phyloP scores from a whole-genome alignment of 2,888 invertebrate species.

The Gnatocerus cornutus region DNA sequence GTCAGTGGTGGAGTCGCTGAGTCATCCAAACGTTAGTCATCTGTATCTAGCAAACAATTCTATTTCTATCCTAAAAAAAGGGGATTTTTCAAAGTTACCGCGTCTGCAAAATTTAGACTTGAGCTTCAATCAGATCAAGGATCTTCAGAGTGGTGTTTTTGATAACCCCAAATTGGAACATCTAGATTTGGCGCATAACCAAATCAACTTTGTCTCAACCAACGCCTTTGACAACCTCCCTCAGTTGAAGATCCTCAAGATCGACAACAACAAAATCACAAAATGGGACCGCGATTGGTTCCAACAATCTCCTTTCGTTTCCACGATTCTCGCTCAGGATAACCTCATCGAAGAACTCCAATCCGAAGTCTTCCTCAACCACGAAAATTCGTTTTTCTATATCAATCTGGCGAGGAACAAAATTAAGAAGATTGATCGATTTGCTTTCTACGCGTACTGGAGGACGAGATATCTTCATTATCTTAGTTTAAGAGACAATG shows the following conservation, averaged over 20 bases:
- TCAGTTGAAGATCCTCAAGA: background rate
- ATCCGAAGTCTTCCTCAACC: background rate
- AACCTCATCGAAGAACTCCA: slow-evolving; percentile 3
- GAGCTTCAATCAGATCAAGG: background rate
- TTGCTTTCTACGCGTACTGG: background rate
- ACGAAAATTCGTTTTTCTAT: background rate
- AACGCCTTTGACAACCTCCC: background rate
- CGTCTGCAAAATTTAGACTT: background rate
- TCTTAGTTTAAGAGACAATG: background rate
- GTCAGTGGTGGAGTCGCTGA: background rate
- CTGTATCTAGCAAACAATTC: slow-evolving; percentile 1
- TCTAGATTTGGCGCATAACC: background rate
- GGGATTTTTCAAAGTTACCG: background rate
- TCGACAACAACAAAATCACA: background rate
- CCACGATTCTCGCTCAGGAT: background rate
- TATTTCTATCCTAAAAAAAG: background rate
- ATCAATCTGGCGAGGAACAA: background rate
- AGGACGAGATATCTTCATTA: background rate
- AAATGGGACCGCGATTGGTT: background rate
- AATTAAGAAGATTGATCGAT: background rate
- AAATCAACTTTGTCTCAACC: background rate
- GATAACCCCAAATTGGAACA: background rate
- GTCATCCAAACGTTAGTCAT: background rate
- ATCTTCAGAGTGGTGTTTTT: background rate
- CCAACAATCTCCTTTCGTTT: background rate